Evolutionary conservation across 2,888 invertebrate genomes (phyloP).

Genomic region (Taphrorychus bicolor): DNA sequence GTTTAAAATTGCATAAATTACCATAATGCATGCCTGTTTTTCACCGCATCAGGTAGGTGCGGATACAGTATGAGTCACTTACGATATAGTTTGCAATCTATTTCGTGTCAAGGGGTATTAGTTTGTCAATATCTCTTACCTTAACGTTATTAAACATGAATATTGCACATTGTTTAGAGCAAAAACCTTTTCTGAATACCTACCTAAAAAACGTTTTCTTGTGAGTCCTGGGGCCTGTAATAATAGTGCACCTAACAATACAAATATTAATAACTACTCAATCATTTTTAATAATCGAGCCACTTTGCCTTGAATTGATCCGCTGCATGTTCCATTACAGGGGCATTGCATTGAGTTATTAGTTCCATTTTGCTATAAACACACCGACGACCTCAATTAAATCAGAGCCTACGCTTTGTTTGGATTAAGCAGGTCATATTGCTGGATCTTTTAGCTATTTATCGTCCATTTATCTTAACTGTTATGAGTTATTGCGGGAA

Average conservation of each 20-base stretch:
- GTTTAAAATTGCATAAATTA: conserved; percentile 35
- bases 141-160: neutral
- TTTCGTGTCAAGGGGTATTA: neutral
- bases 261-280: neutral
- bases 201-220: no score
- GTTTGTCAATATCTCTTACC: neutral
- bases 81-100: conserved; percentile 24
- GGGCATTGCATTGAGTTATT: conserved; percentile 11
- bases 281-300: neutral
- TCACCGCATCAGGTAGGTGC: conserved; percentile 15
- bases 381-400: conserved; percentile 28
- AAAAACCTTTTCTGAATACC: neutral
- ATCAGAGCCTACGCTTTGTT: conserved; percentile 30
- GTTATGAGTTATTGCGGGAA: conserved; percentile 47
- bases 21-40: conserved; percentile 37
- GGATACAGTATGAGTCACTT: conserved; percentile 24
- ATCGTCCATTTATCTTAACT: conserved; percentile 54
- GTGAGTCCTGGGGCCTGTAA: no score
- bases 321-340: neutral
- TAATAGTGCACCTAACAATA: no score
- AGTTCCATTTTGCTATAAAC: conserved; percentile 16
- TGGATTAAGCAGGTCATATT: conserved; percentile 52
- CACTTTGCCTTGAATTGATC: neutral
- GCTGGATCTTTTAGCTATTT: conserved; percentile 53
- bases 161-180: neutral